Percentiles rank a stretch among this genome's conserved stretches.
Evolutionary conservation across 2,113 vertebrate species (phyloP).

Genomic region (Himantopus leucocephalus): DNA sequence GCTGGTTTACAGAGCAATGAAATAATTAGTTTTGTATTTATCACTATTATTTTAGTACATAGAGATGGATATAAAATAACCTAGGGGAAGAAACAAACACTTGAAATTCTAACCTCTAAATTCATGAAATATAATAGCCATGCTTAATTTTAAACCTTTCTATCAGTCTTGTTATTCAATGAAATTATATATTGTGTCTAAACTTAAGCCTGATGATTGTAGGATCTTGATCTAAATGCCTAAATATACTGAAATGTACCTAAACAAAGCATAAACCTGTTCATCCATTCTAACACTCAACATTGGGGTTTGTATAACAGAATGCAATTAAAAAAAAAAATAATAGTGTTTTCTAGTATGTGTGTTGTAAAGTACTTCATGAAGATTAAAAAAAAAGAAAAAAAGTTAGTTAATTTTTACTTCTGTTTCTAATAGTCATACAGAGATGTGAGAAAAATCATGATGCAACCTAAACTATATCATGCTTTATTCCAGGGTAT

Average conservation of each 20-base stretch:
- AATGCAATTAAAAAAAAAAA: not conserved
- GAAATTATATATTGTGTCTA: not conserved
- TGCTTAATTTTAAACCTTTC: not conserved
- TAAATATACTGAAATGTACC: not conserved
- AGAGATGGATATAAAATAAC: not conserved
- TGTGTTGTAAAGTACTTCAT: not conserved
- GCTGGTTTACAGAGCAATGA: not conserved
- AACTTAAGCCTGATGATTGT: not conserved
- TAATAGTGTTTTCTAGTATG: rapidly evolving
- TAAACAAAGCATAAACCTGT: not conserved
- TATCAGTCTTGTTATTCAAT: not conserved
- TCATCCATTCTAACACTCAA: not conserved
- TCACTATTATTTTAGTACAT: not conserved
- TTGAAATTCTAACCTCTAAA: not conserved
- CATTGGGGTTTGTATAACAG: not conserved
- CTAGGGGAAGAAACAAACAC: rapidly evolving
- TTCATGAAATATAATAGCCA: not conserved
- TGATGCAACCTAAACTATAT: not conserved
- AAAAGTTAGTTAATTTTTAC: not conserved
- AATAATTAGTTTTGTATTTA: not conserved
- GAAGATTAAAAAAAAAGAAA: not conserved
- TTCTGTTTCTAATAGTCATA: not conserved
- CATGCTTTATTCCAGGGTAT: not conserved
- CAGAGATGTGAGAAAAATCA: not conserved
- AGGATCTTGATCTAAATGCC: not conserved